These are phyloP conservation scores for Drosophila lowei DNA, from an alignment of 1,140 invertebrate genomes.

Conservation along the genomic window DNA sequence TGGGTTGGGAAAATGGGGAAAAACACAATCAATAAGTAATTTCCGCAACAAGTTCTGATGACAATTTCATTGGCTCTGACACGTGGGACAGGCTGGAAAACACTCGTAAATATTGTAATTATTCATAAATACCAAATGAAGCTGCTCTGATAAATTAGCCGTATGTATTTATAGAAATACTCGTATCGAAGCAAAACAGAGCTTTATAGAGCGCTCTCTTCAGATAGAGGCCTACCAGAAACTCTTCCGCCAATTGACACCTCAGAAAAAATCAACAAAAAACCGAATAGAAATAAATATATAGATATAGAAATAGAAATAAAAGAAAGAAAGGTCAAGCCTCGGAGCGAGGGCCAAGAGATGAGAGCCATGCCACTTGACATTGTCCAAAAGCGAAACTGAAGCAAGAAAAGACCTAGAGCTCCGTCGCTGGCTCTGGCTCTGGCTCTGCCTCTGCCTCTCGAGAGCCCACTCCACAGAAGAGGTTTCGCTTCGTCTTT, in stretches of 20 bases:
- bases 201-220: conserved; percentile 9
- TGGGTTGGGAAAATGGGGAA: too few relatives aligned
- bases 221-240: background rate
- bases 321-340: conserved; percentile 60
- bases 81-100: conserved; percentile 22
- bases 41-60: conserved; percentile 67
- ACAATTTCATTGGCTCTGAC: conserved; percentile 50
- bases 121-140: conserved; percentile 36
- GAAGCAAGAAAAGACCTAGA: conserved; percentile 45
- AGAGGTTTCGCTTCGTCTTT: conserved; percentile 33
- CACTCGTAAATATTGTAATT: conserved; percentile 61
- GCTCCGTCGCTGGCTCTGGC: too few relatives aligned
- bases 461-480: conserved; percentile 27
- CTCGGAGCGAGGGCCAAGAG: conserved; percentile 33
- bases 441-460: too few relatives aligned
- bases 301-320: conserved; percentile 25
- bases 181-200: background rate
- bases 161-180: background rate
- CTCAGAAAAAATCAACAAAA: conserved; percentile 45
- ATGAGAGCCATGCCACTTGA: conserved; percentile 48
- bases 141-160: conserved; percentile 19
- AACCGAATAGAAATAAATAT: conserved; percentile 3
- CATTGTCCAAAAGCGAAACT: conserved; percentile 49
- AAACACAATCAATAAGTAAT: conserved; percentile 65
- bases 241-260: conserved; percentile 67